Conservation (phyloP, 2,113 vertebrate genomes). For the Marmota flaviventris region DNA sequence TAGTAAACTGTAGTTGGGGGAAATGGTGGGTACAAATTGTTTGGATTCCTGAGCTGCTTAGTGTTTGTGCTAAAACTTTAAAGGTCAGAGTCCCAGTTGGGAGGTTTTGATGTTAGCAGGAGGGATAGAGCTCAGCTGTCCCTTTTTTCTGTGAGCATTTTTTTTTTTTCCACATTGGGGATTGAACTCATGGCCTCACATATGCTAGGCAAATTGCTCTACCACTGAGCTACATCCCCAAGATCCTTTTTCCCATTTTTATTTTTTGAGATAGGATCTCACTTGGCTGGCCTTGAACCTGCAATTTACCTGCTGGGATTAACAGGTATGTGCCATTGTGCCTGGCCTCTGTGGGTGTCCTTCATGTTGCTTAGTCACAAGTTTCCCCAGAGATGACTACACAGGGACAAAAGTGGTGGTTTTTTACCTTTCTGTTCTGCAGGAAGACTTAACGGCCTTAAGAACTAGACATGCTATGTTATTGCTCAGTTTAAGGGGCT, state of each 20-base stretch:
- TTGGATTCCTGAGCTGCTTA: slow-evolving; percentile 67
- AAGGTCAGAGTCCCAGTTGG: not conserved
- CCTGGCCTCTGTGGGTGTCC: not conserved
- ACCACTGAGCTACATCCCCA: not conserved
- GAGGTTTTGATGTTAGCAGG: not conserved
- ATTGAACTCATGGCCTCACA: not conserved
- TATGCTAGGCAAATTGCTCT: not conserved
- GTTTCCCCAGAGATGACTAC: not conserved
- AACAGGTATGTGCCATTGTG: not conserved
- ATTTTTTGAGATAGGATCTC: not conserved
- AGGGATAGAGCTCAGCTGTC: not conserved
- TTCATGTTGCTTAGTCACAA: not conserved
- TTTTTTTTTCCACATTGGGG: not conserved
- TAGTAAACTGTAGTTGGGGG: slow-evolving; percentile 14
- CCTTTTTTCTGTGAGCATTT: not conserved
- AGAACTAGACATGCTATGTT: not conserved
- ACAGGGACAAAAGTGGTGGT: not conserved
- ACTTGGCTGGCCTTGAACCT: not conserved
- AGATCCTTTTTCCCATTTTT: too few species aligned
- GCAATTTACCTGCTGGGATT: not conserved
- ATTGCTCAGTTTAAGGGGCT: not conserved
- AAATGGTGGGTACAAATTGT: slow-evolving; percentile 57
- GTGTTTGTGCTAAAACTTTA: not conserved
- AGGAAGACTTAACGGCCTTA: not conserved
- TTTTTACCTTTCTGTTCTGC: slow-evolving; percentile 26